Conservation (phyloP, 2,113 vertebrate species). For the Gnathonemus longibarbis region DNA sequence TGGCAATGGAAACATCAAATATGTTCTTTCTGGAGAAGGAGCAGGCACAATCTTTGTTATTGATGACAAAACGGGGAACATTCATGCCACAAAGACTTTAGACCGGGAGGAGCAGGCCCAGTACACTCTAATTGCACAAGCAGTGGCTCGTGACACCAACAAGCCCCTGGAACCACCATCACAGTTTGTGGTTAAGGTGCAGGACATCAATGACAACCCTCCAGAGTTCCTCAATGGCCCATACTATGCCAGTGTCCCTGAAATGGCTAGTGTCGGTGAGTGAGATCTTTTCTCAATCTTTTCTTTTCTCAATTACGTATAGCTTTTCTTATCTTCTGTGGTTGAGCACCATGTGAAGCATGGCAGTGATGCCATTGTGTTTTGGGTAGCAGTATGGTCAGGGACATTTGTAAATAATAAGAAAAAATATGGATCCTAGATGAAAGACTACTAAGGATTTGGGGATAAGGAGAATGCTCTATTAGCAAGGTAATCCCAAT, state of each 20-base stretch:
- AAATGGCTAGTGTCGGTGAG: conserved; percentile 97
- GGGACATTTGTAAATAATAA: not conserved
- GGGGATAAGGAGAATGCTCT: not conserved
- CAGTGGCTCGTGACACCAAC: conserved; percentile 85
- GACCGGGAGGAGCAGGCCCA: conserved; percentile 95
- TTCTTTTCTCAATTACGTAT: not conserved
- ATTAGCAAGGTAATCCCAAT: not conserved
- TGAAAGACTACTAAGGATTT: not conserved
- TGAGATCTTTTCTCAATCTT: conserved; percentile 32
- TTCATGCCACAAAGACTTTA: conserved; percentile 95
- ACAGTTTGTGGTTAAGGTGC: conserved; percentile 97
- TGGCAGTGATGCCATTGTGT: not conserved
- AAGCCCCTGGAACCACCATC: conserved; percentile 91
- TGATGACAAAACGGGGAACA: conserved; percentile 97
- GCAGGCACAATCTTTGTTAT: conserved; percentile 98
- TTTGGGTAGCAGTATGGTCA: not conserved
- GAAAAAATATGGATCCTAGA: not conserved
- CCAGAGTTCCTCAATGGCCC: conserved; percentile 91
- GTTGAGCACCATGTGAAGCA: not conserved
- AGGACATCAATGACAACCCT: conserved; percentile 97
- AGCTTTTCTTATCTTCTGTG: not conserved
- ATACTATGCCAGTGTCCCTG: conserved; percentile 89
- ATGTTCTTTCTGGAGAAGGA: conserved; percentile 96
- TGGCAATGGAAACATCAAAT: conserved; percentile 90
- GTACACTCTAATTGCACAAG: conserved; percentile 93